Conservation (phyloP, 1,140 invertebrate species). For the Chironomus tepperi region DNA sequence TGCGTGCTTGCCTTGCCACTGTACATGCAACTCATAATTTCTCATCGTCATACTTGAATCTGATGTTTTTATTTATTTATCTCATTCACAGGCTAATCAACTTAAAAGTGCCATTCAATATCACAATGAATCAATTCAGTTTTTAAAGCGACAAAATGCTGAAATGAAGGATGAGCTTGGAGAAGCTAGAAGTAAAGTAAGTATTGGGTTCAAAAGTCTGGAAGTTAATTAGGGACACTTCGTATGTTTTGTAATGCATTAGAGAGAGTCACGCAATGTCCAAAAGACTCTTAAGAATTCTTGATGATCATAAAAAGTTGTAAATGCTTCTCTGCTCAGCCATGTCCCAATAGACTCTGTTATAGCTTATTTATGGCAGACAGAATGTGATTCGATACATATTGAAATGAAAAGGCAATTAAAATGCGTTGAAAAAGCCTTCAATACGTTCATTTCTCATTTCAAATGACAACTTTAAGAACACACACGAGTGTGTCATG, state of each 20-base stretch:
- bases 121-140: conserved; percentile 15
- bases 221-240: no score
- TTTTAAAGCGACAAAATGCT: neutral
- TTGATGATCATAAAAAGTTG: no score
- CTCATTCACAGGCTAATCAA: neutral
- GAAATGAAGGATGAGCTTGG: neutral
- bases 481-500: neutral
- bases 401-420: neutral
- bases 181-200: neutral
- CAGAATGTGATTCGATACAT: no score
- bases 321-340: no score
- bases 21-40: neutral
- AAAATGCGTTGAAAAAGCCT: neutral
- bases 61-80: neutral
- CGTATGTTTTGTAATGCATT: no score
- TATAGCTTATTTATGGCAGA: no score
- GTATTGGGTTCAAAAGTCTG: no score
- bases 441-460: neutral
- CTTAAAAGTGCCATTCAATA: neutral
- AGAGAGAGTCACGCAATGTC: no score
- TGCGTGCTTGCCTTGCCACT: no score
- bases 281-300: no score
- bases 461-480: neutral
- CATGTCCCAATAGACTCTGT: no score
- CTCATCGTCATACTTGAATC: neutral